Evolutionary conservation across 92 coral and sea anemone genomes (phyloP).

Genomic region (Muricea muricata): DNA sequence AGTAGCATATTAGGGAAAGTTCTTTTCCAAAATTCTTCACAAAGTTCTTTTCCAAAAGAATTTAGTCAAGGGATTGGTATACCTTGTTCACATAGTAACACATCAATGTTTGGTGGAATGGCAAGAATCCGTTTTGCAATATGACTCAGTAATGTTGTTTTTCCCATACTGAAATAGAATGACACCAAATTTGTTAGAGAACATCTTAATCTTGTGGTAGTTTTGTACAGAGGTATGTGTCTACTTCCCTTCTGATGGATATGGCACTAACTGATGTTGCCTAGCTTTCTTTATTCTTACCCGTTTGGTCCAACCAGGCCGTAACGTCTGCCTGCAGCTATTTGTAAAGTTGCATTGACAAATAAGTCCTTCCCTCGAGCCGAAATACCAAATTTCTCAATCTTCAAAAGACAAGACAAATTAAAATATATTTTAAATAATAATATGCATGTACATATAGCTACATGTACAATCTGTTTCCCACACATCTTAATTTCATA

Average conservation of each 20-base stretch:
- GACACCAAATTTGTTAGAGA: neutral
- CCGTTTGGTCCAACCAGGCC: slow-evolving; percentile 99
- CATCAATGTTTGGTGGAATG: slow-evolving; percentile 97
- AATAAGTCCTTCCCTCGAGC: slow-evolving; percentile 98
- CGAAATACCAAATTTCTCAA: slow-evolving; percentile 95
- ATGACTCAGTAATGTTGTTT: slow-evolving; percentile 86
- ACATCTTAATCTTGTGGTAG: no score
- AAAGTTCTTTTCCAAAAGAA: no score
- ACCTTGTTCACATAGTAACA: slow-evolving; percentile 99
- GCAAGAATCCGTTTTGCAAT: slow-evolving; percentile 93
- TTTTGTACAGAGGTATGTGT: no score
- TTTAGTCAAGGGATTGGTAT: neutral
- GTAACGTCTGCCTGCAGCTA: slow-evolving; percentile 94
- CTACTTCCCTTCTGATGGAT: no score
- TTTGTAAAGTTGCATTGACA: slow-evolving; percentile 88
- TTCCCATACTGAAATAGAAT: slow-evolving; percentile 78
- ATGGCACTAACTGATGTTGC: no score
- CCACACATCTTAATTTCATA: neutral
- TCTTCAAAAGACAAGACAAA: slow-evolving; percentile 65
- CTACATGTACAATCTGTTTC: no score
- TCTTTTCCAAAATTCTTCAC: no score
- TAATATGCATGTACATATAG: no score
- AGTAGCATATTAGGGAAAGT: no score
- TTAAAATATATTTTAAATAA: neutral
- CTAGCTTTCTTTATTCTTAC: slow-evolving; percentile 63